Evolutionary conservation across 2,797 vertebrate species (phyloP).

Genomic region (Scolopax bukidnonensis): DNA sequence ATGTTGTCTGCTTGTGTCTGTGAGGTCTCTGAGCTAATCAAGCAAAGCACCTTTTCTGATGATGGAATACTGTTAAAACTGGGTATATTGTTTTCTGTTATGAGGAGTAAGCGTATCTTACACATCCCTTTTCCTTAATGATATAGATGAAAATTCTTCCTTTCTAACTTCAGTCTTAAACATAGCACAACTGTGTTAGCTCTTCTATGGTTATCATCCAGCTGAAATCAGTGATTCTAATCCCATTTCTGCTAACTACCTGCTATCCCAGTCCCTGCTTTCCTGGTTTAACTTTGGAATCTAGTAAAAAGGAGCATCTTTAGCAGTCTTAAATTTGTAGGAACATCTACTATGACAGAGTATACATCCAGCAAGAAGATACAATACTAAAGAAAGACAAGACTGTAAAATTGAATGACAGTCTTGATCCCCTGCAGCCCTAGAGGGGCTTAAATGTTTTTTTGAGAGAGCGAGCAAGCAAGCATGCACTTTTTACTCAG

Average conservation of each 20-base stretch:
- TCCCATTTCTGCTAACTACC: background rate
- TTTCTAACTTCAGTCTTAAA: background rate
- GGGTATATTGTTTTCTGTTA: background rate
- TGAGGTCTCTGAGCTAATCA: background rate
- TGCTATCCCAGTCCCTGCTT: background rate
- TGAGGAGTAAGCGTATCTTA: fast-evolving
- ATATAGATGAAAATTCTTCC: background rate
- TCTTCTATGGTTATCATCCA: background rate
- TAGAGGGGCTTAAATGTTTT: background rate
- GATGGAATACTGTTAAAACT: background rate
- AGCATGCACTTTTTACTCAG: background rate
- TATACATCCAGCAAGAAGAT: background rate
- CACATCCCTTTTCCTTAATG: background rate
- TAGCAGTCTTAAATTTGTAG: background rate
- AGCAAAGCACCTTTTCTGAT: background rate
- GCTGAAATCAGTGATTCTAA: background rate
- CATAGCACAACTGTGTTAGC: fast-evolving
- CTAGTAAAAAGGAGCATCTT: background rate
- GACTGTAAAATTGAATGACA: background rate
- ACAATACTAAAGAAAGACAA: background rate
- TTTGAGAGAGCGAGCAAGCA: background rate
- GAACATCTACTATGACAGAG: background rate
- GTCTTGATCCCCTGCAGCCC: background rate
- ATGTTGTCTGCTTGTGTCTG: background rate
- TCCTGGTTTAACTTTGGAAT: background rate